Base-by-base conservation (phyloP, 2,113 vertebrate species). In the Corythaixoides concolor region DNA sequence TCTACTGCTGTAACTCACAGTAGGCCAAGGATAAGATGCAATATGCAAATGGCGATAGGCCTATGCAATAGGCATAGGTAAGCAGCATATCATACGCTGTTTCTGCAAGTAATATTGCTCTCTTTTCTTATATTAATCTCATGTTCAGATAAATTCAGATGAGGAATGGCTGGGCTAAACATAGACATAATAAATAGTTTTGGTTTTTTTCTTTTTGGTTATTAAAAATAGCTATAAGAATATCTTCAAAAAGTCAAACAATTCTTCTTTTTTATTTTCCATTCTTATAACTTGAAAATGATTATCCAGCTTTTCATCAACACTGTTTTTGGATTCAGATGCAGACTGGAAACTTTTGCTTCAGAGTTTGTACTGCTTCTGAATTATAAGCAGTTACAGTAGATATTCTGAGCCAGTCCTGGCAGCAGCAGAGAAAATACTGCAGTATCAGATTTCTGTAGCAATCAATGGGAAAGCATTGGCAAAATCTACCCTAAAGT, bases 401-500 rank as follows among this genome's bases (percentile, higher is more conserved):
- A 69, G 92, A 47, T 56, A 11, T 87, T 92, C 49, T 39, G 49
- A 94, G 76, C 73, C 80, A 82, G 70, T 39, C 35, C 68, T 81
- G 63, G 82, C 89, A 94, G 62, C 8, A 72, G 74, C 72, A 78
- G 55, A 67, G 58, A 76, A 93, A 86, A 90, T 66, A 43, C 59
- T 88, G 85, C 72, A 94, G 66, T 33, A 88, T 92, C 87, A 76
- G 77, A 70, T 92, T 93, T 93, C 93, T 77, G 83, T 27, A 89
- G 68, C 58, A 94, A 94, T 95, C 93, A 94, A 74, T 93, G 82
- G 59, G 68, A 93, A 69, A 95, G 45, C 70, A 91, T 80, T 60
- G 93, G 58, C 67, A 92, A 20, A 63, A 55, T 41, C 73, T 47
- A 96, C 39, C 93, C 88, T 66, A 43, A 89, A 64, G 72, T 92